Conservation (phyloP, 2,797 vertebrate genomes). For the Ptychobarbus kaznakovi region DNA sequence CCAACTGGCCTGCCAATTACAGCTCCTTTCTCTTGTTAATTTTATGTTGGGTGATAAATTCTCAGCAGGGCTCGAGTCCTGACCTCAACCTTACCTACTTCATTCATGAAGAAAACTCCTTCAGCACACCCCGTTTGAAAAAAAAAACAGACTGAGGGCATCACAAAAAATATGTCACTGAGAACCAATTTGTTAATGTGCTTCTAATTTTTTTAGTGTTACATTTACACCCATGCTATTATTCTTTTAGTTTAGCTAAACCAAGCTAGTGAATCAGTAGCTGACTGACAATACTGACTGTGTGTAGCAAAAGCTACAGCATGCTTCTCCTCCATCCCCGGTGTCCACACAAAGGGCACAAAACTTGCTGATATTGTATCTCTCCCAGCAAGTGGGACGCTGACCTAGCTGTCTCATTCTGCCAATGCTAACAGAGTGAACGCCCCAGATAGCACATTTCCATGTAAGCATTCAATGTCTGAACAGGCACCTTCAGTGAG, state of each 20-base stretch:
- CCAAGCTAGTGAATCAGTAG: not conserved
- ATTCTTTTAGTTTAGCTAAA: not conserved
- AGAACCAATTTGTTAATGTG: not conserved
- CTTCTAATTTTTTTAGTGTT: not conserved
- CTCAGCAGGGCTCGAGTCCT: constrained; percentile 72
- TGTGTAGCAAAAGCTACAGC: constrained; percentile 7
- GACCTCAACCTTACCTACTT: constrained; percentile 55
- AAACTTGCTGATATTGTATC: constrained; percentile 48
- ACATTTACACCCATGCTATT: not conserved
- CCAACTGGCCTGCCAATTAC: constrained; percentile 77
- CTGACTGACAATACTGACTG: not conserved
- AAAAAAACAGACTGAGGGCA: not conserved
- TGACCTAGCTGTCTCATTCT: constrained; percentile 48
- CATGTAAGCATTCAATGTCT: constrained; percentile 44
- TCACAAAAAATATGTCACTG: not conserved
- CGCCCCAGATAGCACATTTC: constrained; percentile 22
- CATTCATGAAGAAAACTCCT: constrained; percentile 29
- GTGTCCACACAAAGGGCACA: constrained; percentile 49
- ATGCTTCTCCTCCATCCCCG: constrained; percentile 35
- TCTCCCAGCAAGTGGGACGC: constrained; percentile 21
- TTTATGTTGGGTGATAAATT: constrained; percentile 87
- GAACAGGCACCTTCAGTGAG: constrained; percentile 42
- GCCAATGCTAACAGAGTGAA: constrained; percentile 44
- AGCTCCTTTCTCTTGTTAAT: constrained; percentile 82
- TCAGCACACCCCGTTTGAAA: constrained; percentile 23